Percentiles rank a stretch among this genome's conserved stretches.
These are phyloP conservation scores for Pteropus rufus DNA, from an alignment of 2,797 vertebrate species.

Conservation along the genomic window DNA sequence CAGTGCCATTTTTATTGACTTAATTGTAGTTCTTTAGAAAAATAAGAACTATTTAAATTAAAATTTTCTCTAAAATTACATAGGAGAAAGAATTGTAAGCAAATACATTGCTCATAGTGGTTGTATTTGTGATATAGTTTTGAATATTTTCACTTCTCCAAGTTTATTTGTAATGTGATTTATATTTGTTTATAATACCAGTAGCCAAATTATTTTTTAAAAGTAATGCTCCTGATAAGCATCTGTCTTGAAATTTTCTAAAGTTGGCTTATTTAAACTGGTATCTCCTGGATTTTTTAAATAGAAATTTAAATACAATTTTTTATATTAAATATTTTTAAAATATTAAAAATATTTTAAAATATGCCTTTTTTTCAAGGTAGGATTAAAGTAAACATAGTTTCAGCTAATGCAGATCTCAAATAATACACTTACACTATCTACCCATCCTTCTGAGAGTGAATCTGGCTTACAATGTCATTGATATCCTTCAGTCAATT, in stretches of 20 bases:
- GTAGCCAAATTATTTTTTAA: constrained; percentile 31
- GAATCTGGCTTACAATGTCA: background rate
- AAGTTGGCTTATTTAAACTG: constrained; percentile 16
- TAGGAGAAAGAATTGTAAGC: background rate
- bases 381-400: background rate
- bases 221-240: background rate
- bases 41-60: background rate
- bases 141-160: constrained; percentile 23
- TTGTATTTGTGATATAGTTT: background rate
- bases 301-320: no score
- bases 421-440: background rate
- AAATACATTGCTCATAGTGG: background rate
- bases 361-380: background rate
- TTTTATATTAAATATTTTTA: background rate
- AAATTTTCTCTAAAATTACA: background rate
- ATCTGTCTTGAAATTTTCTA: background rate
- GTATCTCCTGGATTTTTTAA: background rate
- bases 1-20: background rate
- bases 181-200: constrained; percentile 27
- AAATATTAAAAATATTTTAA: background rate
- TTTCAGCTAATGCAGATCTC: background rate
- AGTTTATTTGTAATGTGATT: background rate
- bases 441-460: background rate
- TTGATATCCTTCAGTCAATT: background rate
- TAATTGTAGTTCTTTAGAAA: constrained; percentile 31